phyloP scores from a whole-genome alignment of 1,140 invertebrate species.

The Cotesia typhae region DNA sequence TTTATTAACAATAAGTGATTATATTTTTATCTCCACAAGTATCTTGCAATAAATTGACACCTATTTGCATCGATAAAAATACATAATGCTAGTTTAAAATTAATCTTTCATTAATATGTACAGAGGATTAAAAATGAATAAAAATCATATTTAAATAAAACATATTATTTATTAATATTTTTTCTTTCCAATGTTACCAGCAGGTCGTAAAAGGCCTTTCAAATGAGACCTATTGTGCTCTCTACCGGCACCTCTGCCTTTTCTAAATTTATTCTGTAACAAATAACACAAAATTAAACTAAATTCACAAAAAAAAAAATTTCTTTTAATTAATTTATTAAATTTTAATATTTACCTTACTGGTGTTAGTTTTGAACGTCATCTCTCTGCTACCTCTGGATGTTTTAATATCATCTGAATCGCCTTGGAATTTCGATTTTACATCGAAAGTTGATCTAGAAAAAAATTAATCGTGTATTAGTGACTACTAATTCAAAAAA shows the following conservation, averaged over 20 bases:
- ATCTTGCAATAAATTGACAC: too few species aligned
- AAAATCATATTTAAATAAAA: constrained; percentile 23
- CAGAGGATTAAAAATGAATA: not conserved
- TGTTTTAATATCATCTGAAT: constrained; percentile 68
- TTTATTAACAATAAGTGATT: too few species aligned
- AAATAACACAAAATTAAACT: constrained; percentile 10
- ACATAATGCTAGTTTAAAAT: too few species aligned
- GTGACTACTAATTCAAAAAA: too few species aligned
- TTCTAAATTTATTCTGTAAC: constrained; percentile 30
- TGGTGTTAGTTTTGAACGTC: constrained; percentile 75
- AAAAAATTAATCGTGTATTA: constrained; percentile 37
- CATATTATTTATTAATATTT: constrained; percentile 41
- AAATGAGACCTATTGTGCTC: constrained; percentile 77
- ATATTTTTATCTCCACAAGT: too few species aligned
- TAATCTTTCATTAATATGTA: not conserved
- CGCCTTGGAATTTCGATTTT: constrained; percentile 68
- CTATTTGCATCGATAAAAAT: too few species aligned
- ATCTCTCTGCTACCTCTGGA: constrained; percentile 79
- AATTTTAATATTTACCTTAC: constrained; percentile 61
- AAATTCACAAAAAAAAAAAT: not conserved
- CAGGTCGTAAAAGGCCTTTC: constrained; percentile 76
- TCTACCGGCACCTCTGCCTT: constrained; percentile 53
- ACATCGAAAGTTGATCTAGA: constrained; percentile 76
- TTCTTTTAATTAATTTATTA: constrained; percentile 4
- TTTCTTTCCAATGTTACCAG: constrained; percentile 60